Base-by-base conservation (phyloP, 2,888 invertebrate species). In the Baccha elongata region DNA sequence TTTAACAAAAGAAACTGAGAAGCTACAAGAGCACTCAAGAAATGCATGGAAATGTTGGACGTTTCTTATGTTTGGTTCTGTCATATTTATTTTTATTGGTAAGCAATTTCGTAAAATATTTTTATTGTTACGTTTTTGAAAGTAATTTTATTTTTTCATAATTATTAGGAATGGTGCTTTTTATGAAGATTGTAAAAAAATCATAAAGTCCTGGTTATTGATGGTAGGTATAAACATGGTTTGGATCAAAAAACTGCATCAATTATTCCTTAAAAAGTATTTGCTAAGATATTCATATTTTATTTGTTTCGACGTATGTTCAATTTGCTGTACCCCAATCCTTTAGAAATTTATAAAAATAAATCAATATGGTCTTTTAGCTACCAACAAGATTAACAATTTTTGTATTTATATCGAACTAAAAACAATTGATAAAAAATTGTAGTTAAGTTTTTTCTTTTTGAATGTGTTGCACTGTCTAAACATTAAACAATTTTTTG, bases 31-130 rank as follows among this genome's bases (percentile, higher is more conserved):
- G 85, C 97, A 97, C 91, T 97, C 96, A 19, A 93, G 94, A 84
- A 94, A 95, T 83, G 96, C 96, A 0, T 98, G 97, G 94, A 96
- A 97, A 88, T 98, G 98, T 90, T 98, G 98, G 97, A 94, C 98
- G 85, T 98, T 98, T 97, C 91, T 98, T 37, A 95, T 98, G 95
- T 92, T 98, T 65, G 93, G 94, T 5, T 92, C 96, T 55, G 98
- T 98, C 52, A 93, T 97, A 89, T 92, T 94, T 71, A 95, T 96
- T 86, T 98, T 98, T 91, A 94, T 98, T 81, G 96, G 96, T 96
- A 91, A 93, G 95, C 92, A 84, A 46, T 19, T 52, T 6, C 5
- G 15, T 29, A 3, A 1, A 1, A 6, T 4, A 52, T 52, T 0
- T 11, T n/a, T 15, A 23, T 46, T 1, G n/a, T 15, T 1, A 7